Evolutionary conservation across 1,140 invertebrate genomes (phyloP).

Genomic region (Cyphomyrmex costatus): DNA sequence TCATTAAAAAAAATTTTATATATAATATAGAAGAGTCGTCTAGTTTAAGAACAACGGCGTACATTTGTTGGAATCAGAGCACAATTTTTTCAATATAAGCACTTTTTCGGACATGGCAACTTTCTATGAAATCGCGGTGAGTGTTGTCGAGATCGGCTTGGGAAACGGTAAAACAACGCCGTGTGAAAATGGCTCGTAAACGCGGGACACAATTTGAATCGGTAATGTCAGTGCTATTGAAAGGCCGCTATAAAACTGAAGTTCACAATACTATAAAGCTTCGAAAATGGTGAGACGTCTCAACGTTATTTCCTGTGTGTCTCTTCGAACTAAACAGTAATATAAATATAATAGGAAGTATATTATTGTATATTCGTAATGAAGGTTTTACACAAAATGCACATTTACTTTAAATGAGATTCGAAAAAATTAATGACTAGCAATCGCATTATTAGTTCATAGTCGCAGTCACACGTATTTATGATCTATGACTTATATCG

Average conservation of each 20-base stretch:
- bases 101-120: slow-evolving; percentile 30
- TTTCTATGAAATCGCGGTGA: slow-evolving; percentile 12
- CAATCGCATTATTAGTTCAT: background rate
- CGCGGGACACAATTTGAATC: slow-evolving; percentile 79
- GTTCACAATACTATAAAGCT: slow-evolving; percentile 71
- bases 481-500: background rate
- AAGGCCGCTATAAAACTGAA: slow-evolving; percentile 77
- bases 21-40: background rate
- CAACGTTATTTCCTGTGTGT: slow-evolving; percentile 25
- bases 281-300: slow-evolving; percentile 47
- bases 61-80: slow-evolving; percentile 30
- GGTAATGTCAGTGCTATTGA: slow-evolving; percentile 76
- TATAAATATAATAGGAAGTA: slow-evolving; percentile 16
- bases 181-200: slow-evolving; percentile 79
- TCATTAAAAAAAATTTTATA: slow-evolving; percentile 24
- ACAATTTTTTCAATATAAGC: slow-evolving; percentile 24
- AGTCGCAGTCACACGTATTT: background rate
- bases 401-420: background rate
- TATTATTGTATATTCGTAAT: background rate
- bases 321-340: slow-evolving; percentile 20
- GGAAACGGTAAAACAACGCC: slow-evolving; percentile 76
- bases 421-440: background rate
- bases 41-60: background rate
- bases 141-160: background rate
- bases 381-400: background rate